Evolutionary conservation across 1,140 invertebrate genomes (phyloP), one percentile per base, ranked within the genome.

Genomic region (Monochamus saltuarius): DNA sequence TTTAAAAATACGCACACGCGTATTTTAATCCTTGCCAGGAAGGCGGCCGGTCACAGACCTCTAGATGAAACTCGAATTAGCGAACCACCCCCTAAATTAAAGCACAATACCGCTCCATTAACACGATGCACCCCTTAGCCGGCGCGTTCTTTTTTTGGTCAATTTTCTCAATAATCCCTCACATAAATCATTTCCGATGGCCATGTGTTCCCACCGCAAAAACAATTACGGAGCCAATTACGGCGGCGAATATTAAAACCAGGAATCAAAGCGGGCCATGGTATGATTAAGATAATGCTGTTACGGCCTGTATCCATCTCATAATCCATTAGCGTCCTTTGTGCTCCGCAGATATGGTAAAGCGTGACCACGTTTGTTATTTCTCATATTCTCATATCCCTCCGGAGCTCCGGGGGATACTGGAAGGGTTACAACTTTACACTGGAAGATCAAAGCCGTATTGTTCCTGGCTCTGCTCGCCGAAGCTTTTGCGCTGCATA

Each of bases 231-330:
- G 36, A 62, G 46, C 66, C 64, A 66, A 68, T 68, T 66, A 63
- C 58, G 36, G 52, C 36, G 43, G 52, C 61, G 61, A 70, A 68
- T 66, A 70, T 70, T 66, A 68, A 66, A 70, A 68, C 59, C 68
- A 65, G 64, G 59, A 70, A 69, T 66, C 68, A 70, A 70, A 70
- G 64, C 59, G 34, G 37, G 59, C 46, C 51, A 62, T 53, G 38
- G 50, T 56, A 56, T 66, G 68, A 68, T 69, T 69, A 69, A 68
- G 68, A 68, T 70, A 68, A 70, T 66, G 58, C 40, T 56, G 66
- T 68, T 70, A 68, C 54, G 45, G 56, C 59, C 56, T 57, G 58
- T 51, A 64, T 66, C 66, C 57, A 64, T 70, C 66, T 64, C 54
- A 59, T 68, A 63, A 70, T 70, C 68, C 56, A 65, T 66, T 68